phyloP scores from a whole-genome alignment of 2,888 invertebrate genomes.

The Synergus umbraculus region DNA sequence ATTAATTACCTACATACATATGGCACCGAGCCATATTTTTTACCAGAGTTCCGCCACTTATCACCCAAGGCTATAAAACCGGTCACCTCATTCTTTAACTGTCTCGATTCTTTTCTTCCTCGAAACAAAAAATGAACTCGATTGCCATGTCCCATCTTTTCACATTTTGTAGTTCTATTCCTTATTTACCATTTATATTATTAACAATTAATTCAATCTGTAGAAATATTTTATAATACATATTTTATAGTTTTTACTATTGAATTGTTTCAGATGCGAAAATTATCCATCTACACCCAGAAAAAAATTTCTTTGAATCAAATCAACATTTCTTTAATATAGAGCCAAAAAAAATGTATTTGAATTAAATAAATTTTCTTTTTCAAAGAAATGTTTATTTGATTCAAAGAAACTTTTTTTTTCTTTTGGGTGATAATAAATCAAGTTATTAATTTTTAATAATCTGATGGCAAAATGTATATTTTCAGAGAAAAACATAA shows the following conservation, averaged over 20 bases:
- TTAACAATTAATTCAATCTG: no score
- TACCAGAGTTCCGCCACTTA: slow-evolving; percentile 19
- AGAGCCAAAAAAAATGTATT: no score
- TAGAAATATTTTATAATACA: neutral
- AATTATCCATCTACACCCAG: neutral
- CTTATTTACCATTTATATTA: neutral
- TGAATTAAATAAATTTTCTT: no score
- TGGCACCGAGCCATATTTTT: slow-evolving; percentile 5
- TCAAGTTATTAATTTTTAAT: no score
- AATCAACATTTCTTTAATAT: no score
- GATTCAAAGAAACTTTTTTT: no score
- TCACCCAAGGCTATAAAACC: slow-evolving; percentile 33
- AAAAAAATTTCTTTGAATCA: no score
- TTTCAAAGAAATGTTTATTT: no score
- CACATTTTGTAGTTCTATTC: neutral
- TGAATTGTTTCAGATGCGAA: neutral
- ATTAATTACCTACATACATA: slow-evolving; percentile 32
- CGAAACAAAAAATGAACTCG: slow-evolving; percentile 10
- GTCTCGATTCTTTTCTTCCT: slow-evolving; percentile 4
- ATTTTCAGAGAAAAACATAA: neutral
- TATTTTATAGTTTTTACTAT: neutral
- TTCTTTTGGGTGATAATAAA: no score
- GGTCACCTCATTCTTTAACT: slow-evolving; percentile 22
- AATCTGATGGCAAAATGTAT: neutral
- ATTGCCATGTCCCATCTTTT: slow-evolving; percentile 4